A percentile compares a stretch with the other conserved stretches of the same genome.
These are phyloP conservation scores for Ctenochaetus hawaiiensis DNA, from an alignment of 2,797 vertebrate species.

Conservation along the genomic window DNA sequence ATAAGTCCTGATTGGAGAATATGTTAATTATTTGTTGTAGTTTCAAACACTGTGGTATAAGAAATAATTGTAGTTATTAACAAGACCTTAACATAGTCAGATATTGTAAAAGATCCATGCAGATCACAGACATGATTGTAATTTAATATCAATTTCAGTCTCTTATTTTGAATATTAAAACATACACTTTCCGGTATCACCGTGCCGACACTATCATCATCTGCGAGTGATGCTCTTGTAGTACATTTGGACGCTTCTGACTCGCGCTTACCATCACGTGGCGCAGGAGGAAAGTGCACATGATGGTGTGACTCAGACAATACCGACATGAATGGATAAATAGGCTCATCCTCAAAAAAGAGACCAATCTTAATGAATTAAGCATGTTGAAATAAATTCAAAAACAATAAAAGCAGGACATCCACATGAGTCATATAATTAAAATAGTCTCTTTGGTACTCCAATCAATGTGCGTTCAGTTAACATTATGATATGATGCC, in stretches of 20 bases:
- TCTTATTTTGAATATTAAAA: slow-evolving; percentile 58
- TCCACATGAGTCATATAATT: background rate
- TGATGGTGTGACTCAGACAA: slow-evolving; percentile 10
- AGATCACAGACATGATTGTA: too few species aligned
- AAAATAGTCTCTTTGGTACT: background rate
- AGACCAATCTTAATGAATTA: background rate
- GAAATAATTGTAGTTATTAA: too few species aligned
- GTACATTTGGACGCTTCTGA: slow-evolving; percentile 3
- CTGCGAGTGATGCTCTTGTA: slow-evolving; percentile 32
- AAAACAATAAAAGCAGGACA: background rate
- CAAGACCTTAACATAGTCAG: too few species aligned
- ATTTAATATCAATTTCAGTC: background rate
- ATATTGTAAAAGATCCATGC: too few species aligned
- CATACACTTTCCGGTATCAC: slow-evolving; percentile 30
- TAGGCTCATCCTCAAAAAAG: fast-evolving
- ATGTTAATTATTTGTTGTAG: too few species aligned
- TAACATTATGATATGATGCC: too few species aligned
- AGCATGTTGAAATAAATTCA: background rate
- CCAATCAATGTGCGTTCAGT: background rate
- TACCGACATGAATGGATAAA: background rate
- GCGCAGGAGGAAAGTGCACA: slow-evolving; percentile 35
- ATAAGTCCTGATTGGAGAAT: too few species aligned
- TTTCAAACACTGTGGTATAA: too few species aligned
- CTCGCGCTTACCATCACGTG: slow-evolving; percentile 55
- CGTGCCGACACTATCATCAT: background rate